Evolutionary conservation across 2,888 invertebrate species (phyloP).

Genomic region (Pristionchus japonicus): DNA sequence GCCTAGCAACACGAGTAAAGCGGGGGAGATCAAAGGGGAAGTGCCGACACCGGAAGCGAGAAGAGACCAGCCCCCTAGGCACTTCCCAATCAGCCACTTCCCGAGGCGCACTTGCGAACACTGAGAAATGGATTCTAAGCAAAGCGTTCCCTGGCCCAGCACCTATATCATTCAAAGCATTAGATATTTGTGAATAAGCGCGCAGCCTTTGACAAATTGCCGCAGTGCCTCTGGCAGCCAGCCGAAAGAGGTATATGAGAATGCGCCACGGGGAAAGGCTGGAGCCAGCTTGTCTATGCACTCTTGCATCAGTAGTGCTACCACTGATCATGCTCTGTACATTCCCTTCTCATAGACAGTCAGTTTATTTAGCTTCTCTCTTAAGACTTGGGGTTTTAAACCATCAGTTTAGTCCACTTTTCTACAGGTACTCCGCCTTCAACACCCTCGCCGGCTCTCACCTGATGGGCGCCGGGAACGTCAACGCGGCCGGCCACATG

Average conservation of each 20-base stretch:
- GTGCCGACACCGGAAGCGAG: background rate
- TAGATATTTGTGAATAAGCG: background rate
- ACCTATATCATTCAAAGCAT: background rate
- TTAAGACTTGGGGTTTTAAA: no score
- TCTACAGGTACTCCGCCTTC: background rate
- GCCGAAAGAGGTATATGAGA: background rate
- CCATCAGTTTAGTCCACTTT: no score
- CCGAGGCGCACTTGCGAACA: background rate
- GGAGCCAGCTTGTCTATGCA: background rate
- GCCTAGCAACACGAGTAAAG: background rate
- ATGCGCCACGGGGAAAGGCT: background rate
- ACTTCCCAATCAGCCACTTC: background rate
- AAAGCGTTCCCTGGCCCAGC: background rate
- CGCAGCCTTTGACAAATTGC: background rate
- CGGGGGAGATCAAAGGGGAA: background rate
- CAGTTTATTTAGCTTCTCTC: no score
- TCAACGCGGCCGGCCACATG: background rate
- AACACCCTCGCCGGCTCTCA: background rate
- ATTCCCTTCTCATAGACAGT: no score
- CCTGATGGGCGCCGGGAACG: background rate
- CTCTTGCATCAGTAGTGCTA: no score
- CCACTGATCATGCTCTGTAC: no score
- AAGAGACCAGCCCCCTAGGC: background rate
- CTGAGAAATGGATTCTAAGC: background rate
- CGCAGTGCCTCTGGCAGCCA: background rate